Evolutionary conservation across 2,113 vertebrate species (phyloP).

Genomic region (Phylloscopus whistleri): DNA sequence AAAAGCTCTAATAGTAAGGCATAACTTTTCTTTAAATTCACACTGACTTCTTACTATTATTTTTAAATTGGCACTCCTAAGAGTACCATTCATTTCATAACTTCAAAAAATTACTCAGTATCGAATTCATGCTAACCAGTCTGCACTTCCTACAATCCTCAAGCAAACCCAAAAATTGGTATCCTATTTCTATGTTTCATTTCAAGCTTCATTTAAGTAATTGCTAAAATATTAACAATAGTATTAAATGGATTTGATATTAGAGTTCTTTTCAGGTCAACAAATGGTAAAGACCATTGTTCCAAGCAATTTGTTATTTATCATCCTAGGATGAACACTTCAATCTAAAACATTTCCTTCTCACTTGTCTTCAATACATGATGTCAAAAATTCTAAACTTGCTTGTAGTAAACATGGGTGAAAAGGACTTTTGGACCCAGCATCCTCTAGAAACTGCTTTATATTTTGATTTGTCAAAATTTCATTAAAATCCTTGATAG

Average conservation of each 20-base stretch:
- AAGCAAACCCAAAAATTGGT: not conserved
- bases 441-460: not conserved
- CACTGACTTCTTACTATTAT: not conserved
- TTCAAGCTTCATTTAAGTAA: conserved; percentile 34
- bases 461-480: not conserved
- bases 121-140: not conserved
- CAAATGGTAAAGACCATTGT: not conserved
- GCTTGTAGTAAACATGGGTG: not conserved
- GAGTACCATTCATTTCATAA: not conserved
- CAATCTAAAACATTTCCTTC: not conserved
- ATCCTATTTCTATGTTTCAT: not conserved
- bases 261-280: conserved; percentile 16
- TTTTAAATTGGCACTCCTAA: not conserved
- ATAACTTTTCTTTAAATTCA: conserved; percentile 1
- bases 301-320: not conserved
- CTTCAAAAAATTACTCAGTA: not conserved
- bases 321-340: not conserved
- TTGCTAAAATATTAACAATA: conserved; percentile 6
- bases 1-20: not conserved
- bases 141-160: not conserved
- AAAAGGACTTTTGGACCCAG: not conserved
- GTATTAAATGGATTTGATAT: not conserved
- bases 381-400: not conserved
- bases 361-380: not conserved
- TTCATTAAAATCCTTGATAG: not conserved